These are phyloP conservation scores for Synergus laeviventris DNA, from an alignment of 2,888 invertebrate genomes.

Conservation along the genomic window DNA sequence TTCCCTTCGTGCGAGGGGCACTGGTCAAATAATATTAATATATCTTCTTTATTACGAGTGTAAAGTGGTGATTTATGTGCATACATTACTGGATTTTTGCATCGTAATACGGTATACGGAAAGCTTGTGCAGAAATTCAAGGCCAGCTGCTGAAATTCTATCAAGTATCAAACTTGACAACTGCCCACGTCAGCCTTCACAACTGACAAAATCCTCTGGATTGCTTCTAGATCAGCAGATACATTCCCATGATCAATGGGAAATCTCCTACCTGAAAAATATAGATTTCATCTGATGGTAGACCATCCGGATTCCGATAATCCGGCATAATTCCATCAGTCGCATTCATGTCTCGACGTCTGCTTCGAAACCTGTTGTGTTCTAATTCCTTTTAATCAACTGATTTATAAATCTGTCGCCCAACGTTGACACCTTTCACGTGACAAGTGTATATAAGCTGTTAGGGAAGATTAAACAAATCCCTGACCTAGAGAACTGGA, in stretches of 20 bases:
- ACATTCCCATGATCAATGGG: slow-evolving; percentile 12
- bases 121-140: slow-evolving; percentile 27
- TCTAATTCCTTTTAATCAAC: slow-evolving; percentile 33
- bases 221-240: slow-evolving; percentile 7
- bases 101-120: slow-evolving; percentile 35
- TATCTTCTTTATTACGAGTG: slow-evolving; percentile 35
- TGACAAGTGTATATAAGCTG: slow-evolving; percentile 37
- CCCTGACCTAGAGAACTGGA: slow-evolving; percentile 21
- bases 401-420: slow-evolving; percentile 34
- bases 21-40: slow-evolving; percentile 39
- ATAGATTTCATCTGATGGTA: slow-evolving; percentile 44
- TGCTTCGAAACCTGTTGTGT: slow-evolving; percentile 18
- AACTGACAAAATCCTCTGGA: not conserved
- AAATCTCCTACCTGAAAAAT: slow-evolving; percentile 39
- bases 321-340: slow-evolving; percentile 49
- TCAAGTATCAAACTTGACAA: slow-evolving; percentile 27
- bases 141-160: slow-evolving; percentile 3
- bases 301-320: slow-evolving; percentile 42
- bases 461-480: slow-evolving; percentile 37
- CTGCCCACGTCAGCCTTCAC: slow-evolving; percentile 43
- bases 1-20: not conserved
- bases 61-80: slow-evolving; percentile 35
- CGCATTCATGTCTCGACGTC: slow-evolving; percentile 38
- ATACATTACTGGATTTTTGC: slow-evolving; percentile 33
- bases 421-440: slow-evolving; percentile 37